Base-by-base conservation (phyloP, 1,140 invertebrate species). In the Drosophila dunni region DNA sequence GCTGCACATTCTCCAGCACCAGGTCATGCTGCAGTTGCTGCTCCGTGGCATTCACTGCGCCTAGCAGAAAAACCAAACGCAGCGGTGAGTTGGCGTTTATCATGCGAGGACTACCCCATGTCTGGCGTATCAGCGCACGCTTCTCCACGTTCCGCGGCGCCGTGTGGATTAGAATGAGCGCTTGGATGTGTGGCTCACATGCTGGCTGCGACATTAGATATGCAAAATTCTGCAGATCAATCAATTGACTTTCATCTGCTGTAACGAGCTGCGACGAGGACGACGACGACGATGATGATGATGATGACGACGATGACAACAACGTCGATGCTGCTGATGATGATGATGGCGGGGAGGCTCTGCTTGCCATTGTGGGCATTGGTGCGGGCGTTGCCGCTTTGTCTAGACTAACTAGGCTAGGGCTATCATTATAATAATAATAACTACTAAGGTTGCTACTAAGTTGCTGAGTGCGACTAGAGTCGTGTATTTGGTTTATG, bases 61-160 rank as follows among this genome's bases (percentile, higher is more conserved):
- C 97, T 42, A 97, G 71, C 8, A 97, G 91, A 89, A 97, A 97
- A 9, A 96, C 92, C 0, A 96, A 75, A 65, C 93, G 92, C 1
- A 94, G 71, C 40, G 90, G 92, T 42, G 79, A 89, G 9, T 71
- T 86, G 11, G 29, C 60, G 4, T 78, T 65, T 89, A 50, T 58
- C 36, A 82, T 73, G 8, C 13, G 63, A 0, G 45, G 45, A 17
- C 62, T 77, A 33, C 94, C 96, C 96, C 96, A 97, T 0, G 96
- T 96, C 40, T 94, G 92, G 2, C 96, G 92, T 17, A 97, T 95
- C 0, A 94, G 81, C 7, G 93, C 85, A 9, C 96, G 93, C 76
- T 95, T 95, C 0, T 92, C 91, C 24, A 92, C 93, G 89, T 97
- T 95, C 9, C 75, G 73, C 0, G 96, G 95, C 2, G 95, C 94